A percentile compares a stretch with the other conserved stretches of the same genome.
Evolutionary conservation across 2,888 invertebrate genomes (phyloP).

Genomic region (Microchrysa polita): DNA sequence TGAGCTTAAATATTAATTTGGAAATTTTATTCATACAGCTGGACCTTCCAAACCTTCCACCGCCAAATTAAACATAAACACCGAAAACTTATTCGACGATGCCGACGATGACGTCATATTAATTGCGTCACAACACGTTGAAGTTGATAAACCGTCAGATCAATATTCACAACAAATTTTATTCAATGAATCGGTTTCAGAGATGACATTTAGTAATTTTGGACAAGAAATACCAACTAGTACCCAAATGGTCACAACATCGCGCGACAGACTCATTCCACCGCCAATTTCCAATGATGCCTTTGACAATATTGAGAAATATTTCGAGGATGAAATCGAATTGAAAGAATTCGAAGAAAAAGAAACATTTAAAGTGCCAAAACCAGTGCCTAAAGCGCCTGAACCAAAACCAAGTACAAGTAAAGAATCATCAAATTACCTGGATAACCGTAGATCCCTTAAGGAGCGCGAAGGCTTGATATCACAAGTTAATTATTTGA

Average conservation of each 20-base stretch:
- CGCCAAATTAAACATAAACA: background rate
- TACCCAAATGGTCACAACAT: conserved; percentile 42
- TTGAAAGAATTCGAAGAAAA: conserved; percentile 5
- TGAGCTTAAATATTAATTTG: background rate
- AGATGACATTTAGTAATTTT: conserved; percentile 45
- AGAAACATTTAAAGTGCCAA: conserved; percentile 15
- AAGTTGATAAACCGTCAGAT: conserved; percentile 37
- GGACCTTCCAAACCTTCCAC: background rate
- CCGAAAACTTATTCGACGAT: conserved; percentile 49
- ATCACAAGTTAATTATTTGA: conserved; percentile 41
- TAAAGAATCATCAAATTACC: background rate
- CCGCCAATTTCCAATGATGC: conserved; percentile 35
- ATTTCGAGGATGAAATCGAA: conserved; percentile 38
- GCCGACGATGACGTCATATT: conserved; percentile 51
- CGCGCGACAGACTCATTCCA: conserved; percentile 7
- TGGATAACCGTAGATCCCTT: background rate
- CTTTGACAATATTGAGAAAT: conserved; percentile 43
- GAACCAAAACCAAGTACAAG: background rate
- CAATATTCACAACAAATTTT: conserved; percentile 41
- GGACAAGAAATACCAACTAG: conserved; percentile 35
- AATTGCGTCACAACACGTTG: conserved; percentile 50
- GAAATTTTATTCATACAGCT: background rate
- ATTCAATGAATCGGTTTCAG: conserved; percentile 3
- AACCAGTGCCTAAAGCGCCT: background rate
- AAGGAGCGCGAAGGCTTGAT: conserved; percentile 14